Conservation (phyloP, 2,888 invertebrate species). For the Cyclophora albipunctata region DNA sequence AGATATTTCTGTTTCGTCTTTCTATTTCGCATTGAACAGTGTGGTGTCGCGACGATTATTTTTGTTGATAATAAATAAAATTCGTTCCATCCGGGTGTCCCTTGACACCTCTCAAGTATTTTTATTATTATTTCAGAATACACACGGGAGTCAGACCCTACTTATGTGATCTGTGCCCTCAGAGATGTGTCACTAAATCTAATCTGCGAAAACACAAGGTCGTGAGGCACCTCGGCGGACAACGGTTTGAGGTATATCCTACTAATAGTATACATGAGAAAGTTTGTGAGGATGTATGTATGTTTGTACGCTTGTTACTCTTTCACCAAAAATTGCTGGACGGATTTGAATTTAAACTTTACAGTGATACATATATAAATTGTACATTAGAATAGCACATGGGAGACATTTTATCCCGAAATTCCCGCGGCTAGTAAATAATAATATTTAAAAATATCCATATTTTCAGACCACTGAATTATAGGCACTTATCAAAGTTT, state of each 20-base stretch:
- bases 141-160: slow-evolving; percentile 63
- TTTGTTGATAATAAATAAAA: too few relatives aligned
- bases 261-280: too few relatives aligned
- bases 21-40: too few relatives aligned
- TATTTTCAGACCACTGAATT: too few relatives aligned
- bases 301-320: too few relatives aligned
- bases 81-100: too few relatives aligned
- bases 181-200: slow-evolving; percentile 54
- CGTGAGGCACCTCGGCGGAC: slow-evolving; percentile 42
- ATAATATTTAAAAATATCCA: background rate
- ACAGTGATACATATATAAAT: background rate
- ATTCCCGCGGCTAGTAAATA: too few relatives aligned
- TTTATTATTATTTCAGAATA: slow-evolving; percentile 31
- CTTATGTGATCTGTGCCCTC: slow-evolving; percentile 53
- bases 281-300: too few relatives aligned
- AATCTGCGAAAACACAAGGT: slow-evolving; percentile 54
- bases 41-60: too few relatives aligned
- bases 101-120: too few relatives aligned
- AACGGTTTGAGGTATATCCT: slow-evolving; percentile 42
- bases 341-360: background rate
- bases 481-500: too few relatives aligned
- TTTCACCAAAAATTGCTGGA: background rate
- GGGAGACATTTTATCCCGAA: background rate
- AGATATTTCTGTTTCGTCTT: too few relatives aligned
- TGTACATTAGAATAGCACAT: background rate